Conservation (phyloP, 2,113 vertebrate genomes). For the Diphyllodes magnificus region DNA sequence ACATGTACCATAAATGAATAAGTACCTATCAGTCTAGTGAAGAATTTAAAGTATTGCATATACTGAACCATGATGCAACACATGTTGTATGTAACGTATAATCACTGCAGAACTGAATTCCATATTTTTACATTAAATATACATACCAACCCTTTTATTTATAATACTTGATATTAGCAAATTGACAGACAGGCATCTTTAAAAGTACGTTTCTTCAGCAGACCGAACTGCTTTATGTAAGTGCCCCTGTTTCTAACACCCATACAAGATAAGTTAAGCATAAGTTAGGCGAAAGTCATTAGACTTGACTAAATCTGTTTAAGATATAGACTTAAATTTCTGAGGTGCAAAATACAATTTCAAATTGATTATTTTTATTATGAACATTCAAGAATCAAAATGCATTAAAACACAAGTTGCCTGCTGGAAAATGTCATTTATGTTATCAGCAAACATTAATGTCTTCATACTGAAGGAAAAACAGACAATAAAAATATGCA, state of each 20-base stretch:
- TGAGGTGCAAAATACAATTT: not conserved
- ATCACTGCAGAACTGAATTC: not conserved
- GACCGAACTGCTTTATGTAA: not conserved
- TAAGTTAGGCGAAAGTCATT: not conserved
- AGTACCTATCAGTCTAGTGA: not conserved
- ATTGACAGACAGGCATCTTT: not conserved
- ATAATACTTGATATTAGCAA: not conserved
- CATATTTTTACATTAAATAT: not conserved
- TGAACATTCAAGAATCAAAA: not conserved
- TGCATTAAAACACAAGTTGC: not conserved
- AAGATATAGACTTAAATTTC: not conserved
- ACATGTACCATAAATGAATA: not conserved
- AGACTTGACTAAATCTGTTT: not conserved
- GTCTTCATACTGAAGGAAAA: not conserved
- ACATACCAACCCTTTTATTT: not conserved
- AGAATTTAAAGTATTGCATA: not conserved
- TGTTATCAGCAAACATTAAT: not conserved
- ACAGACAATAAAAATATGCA: not conserved
- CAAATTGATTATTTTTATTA: not conserved
- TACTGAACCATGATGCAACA: not conserved
- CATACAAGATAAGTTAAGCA: accelerated
- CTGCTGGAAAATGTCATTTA: not conserved
- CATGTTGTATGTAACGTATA: not conserved
- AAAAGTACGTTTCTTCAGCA: not conserved
- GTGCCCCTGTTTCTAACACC: not conserved